Evolutionary conservation across 1,140 invertebrate species (phyloP).

Genomic region (Drosophila tsacasi): DNA sequence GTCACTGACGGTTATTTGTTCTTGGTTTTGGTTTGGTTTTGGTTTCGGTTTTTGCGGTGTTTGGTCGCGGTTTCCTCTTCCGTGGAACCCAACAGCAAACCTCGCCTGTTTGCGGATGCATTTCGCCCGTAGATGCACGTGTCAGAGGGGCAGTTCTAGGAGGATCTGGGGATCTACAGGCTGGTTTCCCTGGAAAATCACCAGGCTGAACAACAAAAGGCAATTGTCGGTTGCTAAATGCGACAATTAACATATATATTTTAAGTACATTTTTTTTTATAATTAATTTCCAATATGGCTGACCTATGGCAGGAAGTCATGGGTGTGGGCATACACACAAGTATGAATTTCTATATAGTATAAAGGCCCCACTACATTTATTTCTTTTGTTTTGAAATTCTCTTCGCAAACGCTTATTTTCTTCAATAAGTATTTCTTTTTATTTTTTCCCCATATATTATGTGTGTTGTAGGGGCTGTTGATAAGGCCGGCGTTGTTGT

Average conservation of each 20-base stretch:
- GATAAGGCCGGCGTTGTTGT: constrained; percentile 64
- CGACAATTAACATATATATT: constrained; percentile 6
- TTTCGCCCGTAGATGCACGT: constrained; percentile 62
- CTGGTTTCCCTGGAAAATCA: constrained; percentile 49
- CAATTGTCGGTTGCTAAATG: constrained; percentile 26
- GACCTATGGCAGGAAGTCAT: constrained; percentile 64
- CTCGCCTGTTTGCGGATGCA: constrained; percentile 58
- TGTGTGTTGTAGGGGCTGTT: constrained; percentile 59
- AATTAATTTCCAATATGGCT: constrained; percentile 61
- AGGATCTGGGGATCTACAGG: constrained; percentile 14
- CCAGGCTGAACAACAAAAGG: constrained; percentile 35
- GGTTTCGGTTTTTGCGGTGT: constrained; percentile 62
- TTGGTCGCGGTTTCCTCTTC: constrained; percentile 68
- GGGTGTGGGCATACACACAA: constrained; percentile 6
- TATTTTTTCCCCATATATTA: constrained; percentile 40
- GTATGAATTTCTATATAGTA: constrained; percentile 33
- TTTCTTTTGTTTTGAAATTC: constrained; percentile 80
- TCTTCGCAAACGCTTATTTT: constrained; percentile 55
- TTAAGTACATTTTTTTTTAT: constrained; percentile 14
- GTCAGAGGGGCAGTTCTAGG: constrained; percentile 34
- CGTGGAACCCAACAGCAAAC: constrained; percentile 62
- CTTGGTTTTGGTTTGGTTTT: constrained; percentile 25
- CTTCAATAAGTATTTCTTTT: constrained; percentile 51
- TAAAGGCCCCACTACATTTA: constrained; percentile 44
- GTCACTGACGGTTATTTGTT: constrained; percentile 29